These are phyloP conservation scores for Sanderia malayensis DNA, from an alignment of 30 jellyfish, hydroid and myxozoan genomes.

Conservation along the genomic window DNA sequence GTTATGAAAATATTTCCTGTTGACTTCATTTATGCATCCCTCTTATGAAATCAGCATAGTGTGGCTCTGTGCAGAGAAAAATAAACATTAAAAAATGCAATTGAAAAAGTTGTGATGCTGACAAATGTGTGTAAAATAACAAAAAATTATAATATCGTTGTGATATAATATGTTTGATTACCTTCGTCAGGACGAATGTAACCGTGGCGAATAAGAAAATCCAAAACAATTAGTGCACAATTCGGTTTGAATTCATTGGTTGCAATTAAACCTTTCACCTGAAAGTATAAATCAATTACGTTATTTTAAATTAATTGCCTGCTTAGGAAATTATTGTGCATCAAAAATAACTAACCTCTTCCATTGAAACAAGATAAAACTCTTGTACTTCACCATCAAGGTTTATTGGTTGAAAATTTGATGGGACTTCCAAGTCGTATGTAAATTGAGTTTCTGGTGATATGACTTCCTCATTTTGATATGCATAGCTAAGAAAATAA, in stretches of 20 bases:
- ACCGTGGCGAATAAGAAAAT: slow-evolving; percentile 90
- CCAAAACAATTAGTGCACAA: slow-evolving; percentile 84
- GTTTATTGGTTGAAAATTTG: slow-evolving; percentile 74
- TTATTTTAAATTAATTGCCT: background rate
- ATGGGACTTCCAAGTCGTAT: slow-evolving; percentile 83
- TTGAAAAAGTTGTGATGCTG: background rate
- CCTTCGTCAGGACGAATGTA: slow-evolving; percentile 84
- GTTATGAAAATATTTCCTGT: background rate
- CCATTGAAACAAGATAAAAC: slow-evolving; percentile 71
- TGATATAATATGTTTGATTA: background rate
- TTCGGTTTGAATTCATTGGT: slow-evolving; percentile 87
- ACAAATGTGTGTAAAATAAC: background rate
- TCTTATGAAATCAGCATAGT: slow-evolving; percentile 72
- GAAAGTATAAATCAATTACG: background rate
- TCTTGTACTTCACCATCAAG: slow-evolving; percentile 89
- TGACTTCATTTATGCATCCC: slow-evolving; percentile 50
- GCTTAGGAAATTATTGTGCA: background rate
- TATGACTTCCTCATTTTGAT: slow-evolving; percentile 71
- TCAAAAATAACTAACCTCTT: slow-evolving; percentile 55
- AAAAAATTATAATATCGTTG: background rate
- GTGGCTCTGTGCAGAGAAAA: slow-evolving; percentile 55
- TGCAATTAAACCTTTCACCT: slow-evolving; percentile 80
- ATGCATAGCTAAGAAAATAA: slow-evolving; percentile 54
- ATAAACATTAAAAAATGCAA: background rate
- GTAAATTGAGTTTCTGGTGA: slow-evolving; percentile 82